A percentile compares a stretch with the other conserved stretches of the same genome.
Evolutionary conservation across 2,888 invertebrate species (phyloP).

Genomic region (Xestia c-nigrum): DNA sequence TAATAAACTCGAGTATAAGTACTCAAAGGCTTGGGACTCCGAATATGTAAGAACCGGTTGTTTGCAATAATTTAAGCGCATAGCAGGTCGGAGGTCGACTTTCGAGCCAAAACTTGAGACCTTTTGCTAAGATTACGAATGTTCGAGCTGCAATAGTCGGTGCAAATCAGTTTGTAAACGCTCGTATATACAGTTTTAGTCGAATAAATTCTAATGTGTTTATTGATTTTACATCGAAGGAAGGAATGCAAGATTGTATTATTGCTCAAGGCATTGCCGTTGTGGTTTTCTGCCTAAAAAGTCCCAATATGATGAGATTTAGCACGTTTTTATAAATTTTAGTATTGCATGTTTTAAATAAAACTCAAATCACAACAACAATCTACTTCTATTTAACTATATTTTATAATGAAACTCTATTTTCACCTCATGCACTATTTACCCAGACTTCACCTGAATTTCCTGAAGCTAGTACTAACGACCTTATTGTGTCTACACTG

Average conservation of each 20-base stretch:
- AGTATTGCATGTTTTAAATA: not conserved
- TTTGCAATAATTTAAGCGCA: slow-evolving; percentile 76
- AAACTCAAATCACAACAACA: not conserved
- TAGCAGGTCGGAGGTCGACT: slow-evolving; percentile 77
- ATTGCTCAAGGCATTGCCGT: not conserved
- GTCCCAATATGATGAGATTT: not conserved
- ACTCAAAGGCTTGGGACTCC: slow-evolving; percentile 62
- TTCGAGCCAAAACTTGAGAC: slow-evolving; percentile 69
- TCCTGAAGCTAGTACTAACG: not conserved
- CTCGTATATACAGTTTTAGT: slow-evolving; percentile 12
- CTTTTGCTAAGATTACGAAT: slow-evolving; percentile 54
- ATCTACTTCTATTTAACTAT: not conserved
- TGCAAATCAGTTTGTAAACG: slow-evolving; percentile 46
- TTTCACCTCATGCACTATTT: not conserved
- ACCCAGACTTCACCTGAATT: not conserved
- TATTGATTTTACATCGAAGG: slow-evolving; percentile 29
- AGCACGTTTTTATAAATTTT: not conserved
- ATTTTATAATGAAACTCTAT: not conserved
- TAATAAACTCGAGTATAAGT: slow-evolving; percentile 61
- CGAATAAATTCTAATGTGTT: not conserved
- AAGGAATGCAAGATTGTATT: not conserved
- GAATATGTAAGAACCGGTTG: slow-evolving; percentile 78
- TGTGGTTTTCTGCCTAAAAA: not conserved
- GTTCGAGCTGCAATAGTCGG: slow-evolving; percentile 37
- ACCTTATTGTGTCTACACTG: too few relatives aligned